phyloP scores from a whole-genome alignment of 2,113 vertebrate genomes.

The Corynorhinus townsendii region DNA sequence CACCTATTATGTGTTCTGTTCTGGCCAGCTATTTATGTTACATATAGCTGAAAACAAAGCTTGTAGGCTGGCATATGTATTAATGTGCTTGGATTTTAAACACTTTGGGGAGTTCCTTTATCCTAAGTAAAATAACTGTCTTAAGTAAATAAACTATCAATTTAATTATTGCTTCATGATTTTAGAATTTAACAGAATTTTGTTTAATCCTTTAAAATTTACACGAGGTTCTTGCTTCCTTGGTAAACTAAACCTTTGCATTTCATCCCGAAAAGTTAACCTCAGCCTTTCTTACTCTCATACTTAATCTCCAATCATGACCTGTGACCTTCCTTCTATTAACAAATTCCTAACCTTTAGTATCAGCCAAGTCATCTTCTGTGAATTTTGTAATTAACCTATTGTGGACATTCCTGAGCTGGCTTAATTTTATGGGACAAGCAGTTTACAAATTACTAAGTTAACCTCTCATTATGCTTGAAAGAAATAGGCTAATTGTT shows the following conservation, averaged over 20 bases:
- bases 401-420: background rate
- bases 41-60: background rate
- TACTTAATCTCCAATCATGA: background rate
- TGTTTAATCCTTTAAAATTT: slow-evolving; percentile 1
- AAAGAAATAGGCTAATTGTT: slow-evolving; percentile 14
- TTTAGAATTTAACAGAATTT: slow-evolving; percentile 10
- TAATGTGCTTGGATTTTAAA: background rate
- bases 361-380: background rate
- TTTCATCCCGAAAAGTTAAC: background rate
- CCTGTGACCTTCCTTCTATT: background rate
- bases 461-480: slow-evolving; percentile 15
- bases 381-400: background rate
- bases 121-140: background rate
- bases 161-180: background rate
- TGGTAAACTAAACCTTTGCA: background rate
- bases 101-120: background rate
- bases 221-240: background rate
- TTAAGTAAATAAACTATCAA: background rate
- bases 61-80: background rate
- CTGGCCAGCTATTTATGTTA: background rate
- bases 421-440: background rate
- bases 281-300: background rate
- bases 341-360: background rate
- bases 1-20: background rate
- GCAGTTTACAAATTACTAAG: slow-evolving; percentile 33